Evolutionary conservation across 2,797 vertebrate genomes (phyloP), one percentile per base, ranked within the genome.

Genomic region (Clarias fuscus): DNA sequence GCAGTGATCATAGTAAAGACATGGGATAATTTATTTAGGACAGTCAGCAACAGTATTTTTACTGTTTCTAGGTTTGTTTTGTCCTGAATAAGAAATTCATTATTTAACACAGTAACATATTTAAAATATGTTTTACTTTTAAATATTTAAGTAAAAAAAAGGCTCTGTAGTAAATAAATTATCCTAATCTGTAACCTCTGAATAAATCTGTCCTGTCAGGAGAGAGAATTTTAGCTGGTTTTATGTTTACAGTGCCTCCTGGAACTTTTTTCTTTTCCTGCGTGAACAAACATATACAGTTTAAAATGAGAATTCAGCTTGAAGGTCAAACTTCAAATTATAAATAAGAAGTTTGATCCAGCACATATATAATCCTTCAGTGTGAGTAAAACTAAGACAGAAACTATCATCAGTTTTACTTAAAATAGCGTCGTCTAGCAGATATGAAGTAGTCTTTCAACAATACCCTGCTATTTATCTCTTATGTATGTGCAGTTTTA

Each of bases 311-410:
- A 40, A 20, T 79, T 62, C 20, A 62, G 59, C 62, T n/a, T 62
- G 77, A 79, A 79, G 80, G 80, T 82, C 80, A 82, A 48, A 33
- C 43, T 53, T 82, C 18, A 30, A 68, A 56, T 68, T 20, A 53
- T 56, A 56, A 62, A 14, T 79, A 79, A 80, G 8, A 64, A n/a
- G 37, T 64, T 43, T 59, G 62, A 43, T 64, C 62, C 33, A 17
- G 59, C 33, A 43, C 59, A 80, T 80, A 27, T 80, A 64, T 64
- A n/a, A 62, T 64, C 24, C 64, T 81, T 65, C 40, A 48, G 79
- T 53, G 40, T 4, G 40, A 81, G 40, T 20, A 68, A 68, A 68
- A 82, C 43, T 27, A n/a, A 67, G 64, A 68, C 13, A 56, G 80
- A 67, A 48, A 67, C 62, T 22, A 64, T 64, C 33, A 67, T 81